phyloP scores from a whole-genome alignment of 2,888 invertebrate genomes.

The Cryptops parisi region DNA sequence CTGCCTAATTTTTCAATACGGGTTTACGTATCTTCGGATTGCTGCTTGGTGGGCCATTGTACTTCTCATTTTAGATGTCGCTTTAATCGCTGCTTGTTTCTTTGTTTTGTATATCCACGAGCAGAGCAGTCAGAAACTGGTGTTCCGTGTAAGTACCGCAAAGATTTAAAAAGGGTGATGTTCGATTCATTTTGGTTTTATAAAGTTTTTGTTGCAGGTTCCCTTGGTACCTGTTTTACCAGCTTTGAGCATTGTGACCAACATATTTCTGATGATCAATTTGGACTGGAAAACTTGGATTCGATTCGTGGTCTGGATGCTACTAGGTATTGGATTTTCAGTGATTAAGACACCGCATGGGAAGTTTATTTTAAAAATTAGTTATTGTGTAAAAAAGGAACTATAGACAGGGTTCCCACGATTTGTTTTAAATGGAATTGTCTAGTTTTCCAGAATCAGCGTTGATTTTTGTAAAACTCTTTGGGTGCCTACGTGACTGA shows the following conservation, averaged over 20 bases:
- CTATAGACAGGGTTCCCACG: too few species aligned
- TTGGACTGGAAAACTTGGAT: slow-evolving; percentile 67
- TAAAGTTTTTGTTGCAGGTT: slow-evolving; percentile 46
- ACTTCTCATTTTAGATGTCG: slow-evolving; percentile 26
- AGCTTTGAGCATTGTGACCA: slow-evolving; percentile 61
- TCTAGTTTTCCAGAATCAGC: too few species aligned
- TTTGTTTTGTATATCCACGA: slow-evolving; percentile 30
- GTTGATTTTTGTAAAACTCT: too few species aligned
- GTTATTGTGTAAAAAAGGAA: too few species aligned
- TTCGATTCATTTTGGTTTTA: too few species aligned
- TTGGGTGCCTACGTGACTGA: too few species aligned
- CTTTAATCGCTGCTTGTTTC: slow-evolving; percentile 25
- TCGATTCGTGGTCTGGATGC: slow-evolving; percentile 73
- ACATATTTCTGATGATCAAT: slow-evolving; percentile 68
- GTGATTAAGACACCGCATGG: too few species aligned
- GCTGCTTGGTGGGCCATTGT: slow-evolving; percentile 54
- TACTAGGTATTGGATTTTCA: slow-evolving; percentile 48
- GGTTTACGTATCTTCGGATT: slow-evolving; percentile 36
- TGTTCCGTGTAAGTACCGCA: slow-evolving; percentile 20
- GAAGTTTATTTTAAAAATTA: too few species aligned
- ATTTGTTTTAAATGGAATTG: too few species aligned
- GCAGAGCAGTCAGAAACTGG: slow-evolving; percentile 25
- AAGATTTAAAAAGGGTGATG: too few species aligned
- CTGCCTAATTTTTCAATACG: slow-evolving; percentile 46
- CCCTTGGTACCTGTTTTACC: slow-evolving; percentile 67